phyloP scores from a whole-genome alignment of 2,888 invertebrate genomes.

The Perizoma affinitatum region DNA sequence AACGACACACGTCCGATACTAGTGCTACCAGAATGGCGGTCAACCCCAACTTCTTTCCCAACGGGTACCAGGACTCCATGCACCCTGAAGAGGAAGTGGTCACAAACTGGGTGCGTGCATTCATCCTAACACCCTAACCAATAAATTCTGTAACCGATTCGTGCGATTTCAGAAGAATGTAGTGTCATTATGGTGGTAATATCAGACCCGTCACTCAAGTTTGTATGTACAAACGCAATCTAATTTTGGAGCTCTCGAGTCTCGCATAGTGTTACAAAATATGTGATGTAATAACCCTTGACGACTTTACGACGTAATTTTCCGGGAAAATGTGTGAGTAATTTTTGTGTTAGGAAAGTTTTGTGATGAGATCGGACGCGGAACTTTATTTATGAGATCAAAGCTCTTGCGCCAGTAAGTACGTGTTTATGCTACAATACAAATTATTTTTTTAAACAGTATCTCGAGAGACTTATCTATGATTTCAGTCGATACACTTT shows the following conservation, averaged over 20 bases:
- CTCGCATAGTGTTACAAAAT: slow-evolving; percentile 71
- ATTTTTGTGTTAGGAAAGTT: slow-evolving; percentile 41
- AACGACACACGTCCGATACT: slow-evolving; percentile 68
- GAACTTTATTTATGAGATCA: slow-evolving; percentile 23
- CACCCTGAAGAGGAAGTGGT: slow-evolving; percentile 85
- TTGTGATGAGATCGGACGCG: slow-evolving; percentile 17
- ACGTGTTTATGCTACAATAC: slow-evolving; percentile 28
- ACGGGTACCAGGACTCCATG: slow-evolving; percentile 80
- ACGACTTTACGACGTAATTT: slow-evolving; percentile 55
- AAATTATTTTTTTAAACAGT: slow-evolving; percentile 32
- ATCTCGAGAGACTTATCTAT: slow-evolving; percentile 12
- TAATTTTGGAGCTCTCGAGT: slow-evolving; percentile 71
- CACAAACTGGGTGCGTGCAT: slow-evolving; percentile 84
- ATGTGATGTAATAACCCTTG: slow-evolving; percentile 71
- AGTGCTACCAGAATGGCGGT: slow-evolving; percentile 68
- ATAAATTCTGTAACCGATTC: slow-evolving; percentile 18
- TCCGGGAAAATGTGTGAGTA: slow-evolving; percentile 52
- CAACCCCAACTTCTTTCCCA: slow-evolving; percentile 81
- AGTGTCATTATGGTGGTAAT: slow-evolving; percentile 38
- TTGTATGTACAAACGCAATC: slow-evolving; percentile 52
- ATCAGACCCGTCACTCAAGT: slow-evolving; percentile 32
- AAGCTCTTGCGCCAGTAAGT: slow-evolving; percentile 9
- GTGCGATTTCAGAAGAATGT: slow-evolving; percentile 13
- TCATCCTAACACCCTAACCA: slow-evolving; percentile 35
- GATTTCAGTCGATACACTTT: slow-evolving; percentile 12